Conservation (phyloP, 2,113 vertebrate genomes). For the Synchiropus splendidus region DNA sequence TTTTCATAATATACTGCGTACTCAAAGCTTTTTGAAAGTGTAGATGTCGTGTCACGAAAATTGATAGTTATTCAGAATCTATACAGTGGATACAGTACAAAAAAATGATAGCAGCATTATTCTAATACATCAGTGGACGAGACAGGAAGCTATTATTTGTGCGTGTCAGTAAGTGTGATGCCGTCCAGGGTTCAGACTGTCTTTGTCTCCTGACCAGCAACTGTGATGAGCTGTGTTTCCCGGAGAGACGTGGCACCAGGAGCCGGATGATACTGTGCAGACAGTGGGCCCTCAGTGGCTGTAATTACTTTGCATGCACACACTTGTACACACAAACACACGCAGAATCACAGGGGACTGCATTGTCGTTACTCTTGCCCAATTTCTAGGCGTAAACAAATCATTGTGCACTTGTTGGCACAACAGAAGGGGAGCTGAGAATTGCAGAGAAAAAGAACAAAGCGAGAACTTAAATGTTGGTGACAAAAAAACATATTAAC, state of each 20-base stretch:
- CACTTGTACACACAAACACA: slow-evolving; percentile 21
- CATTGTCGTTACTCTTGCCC: slow-evolving; percentile 47
- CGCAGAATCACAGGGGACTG: slow-evolving; percentile 17
- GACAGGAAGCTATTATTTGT: no score
- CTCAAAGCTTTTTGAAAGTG: no score
- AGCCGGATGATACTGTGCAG: slow-evolving; percentile 46
- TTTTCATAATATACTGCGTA: no score
- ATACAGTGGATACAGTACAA: no score
- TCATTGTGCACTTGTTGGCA: slow-evolving; percentile 35
- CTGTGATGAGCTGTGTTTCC: slow-evolving; percentile 41
- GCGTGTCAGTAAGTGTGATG: no score
- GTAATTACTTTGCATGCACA: slow-evolving; percentile 8
- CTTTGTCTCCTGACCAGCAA: slow-evolving; percentile 31
- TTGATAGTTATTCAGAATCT: no score
- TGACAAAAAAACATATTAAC: slow-evolving; percentile 1
- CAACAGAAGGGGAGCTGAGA: slow-evolving; percentile 2
- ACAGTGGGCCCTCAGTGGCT: slow-evolving; percentile 50
- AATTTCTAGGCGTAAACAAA: slow-evolving; percentile 47
- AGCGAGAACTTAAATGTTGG: slow-evolving; percentile 10
- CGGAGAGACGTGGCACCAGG: slow-evolving; percentile 50
- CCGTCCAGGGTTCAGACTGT: background rate
- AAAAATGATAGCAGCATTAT: no score
- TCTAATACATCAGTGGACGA: no score
- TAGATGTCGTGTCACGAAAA: no score
- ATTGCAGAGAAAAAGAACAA: slow-evolving; percentile 3